These are phyloP conservation scores for Melitaea cinxia DNA, from an alignment of 1,140 invertebrate genomes.

Conservation along the genomic window DNA sequence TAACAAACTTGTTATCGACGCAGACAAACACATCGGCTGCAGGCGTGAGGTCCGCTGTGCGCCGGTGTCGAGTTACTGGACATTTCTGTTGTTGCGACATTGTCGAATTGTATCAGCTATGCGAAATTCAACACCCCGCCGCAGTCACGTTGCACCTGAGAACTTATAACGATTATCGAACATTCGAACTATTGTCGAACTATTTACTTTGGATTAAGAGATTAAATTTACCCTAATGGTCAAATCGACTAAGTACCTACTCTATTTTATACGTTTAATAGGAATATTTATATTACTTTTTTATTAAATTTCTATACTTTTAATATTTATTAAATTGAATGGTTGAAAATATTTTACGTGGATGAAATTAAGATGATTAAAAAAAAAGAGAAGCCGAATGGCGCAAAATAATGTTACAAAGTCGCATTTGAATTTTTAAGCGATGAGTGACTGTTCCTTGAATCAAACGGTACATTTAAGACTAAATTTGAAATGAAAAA, in stretches of 20 bases:
- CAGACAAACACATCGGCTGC: background rate
- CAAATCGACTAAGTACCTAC: background rate
- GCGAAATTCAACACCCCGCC: conserved; percentile 17
- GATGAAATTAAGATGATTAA: too few relatives aligned
- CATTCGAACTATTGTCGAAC: background rate
- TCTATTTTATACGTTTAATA: background rate
- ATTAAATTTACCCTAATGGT: background rate
- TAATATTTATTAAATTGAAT: too few relatives aligned
- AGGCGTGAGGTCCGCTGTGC: conserved; percentile 6
- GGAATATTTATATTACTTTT: background rate
- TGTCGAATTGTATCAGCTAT: conserved; percentile 16
- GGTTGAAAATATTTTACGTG: too few relatives aligned
- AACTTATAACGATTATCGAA: background rate
- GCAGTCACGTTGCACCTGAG: conserved; percentile 8
- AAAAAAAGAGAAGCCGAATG: too few relatives aligned
- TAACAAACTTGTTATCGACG: background rate
- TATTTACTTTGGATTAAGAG: background rate
- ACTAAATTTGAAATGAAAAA: too few relatives aligned
- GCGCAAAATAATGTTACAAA: too few relatives aligned
- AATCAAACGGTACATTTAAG: too few relatives aligned
- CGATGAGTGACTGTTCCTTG: too few relatives aligned
- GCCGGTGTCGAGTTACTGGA: conserved; percentile 7
- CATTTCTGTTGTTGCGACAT: conserved; percentile 24
- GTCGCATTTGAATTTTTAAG: too few relatives aligned
- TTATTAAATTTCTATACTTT: background rate